Conservation (phyloP, 2,797 vertebrate genomes). For the Pseudochirops cupreus region DNA sequence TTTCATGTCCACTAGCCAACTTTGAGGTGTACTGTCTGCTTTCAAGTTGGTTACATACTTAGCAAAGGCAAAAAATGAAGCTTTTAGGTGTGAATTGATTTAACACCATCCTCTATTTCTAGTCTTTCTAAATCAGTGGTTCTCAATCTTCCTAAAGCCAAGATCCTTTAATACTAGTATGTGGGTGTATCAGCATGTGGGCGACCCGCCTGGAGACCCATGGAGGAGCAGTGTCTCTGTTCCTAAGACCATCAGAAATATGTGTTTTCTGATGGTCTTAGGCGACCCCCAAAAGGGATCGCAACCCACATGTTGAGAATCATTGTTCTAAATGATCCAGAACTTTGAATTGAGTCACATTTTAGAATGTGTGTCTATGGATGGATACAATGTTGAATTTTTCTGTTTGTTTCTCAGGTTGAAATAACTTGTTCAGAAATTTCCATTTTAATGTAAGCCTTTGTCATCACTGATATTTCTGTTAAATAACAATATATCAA, state of each 20-base stretch:
- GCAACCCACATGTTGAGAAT: too few species aligned
- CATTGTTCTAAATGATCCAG: slow-evolving; percentile 45
- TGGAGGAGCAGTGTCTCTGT: too few species aligned
- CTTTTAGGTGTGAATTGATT: slow-evolving; percentile 30
- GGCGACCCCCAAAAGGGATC: too few species aligned
- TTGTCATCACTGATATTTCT: neutral
- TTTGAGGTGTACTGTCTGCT: neutral
- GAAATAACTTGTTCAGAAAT: neutral
- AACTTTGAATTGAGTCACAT: slow-evolving; percentile 46
- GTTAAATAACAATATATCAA: neutral
- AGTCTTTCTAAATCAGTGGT: too few species aligned
- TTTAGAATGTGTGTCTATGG: neutral
- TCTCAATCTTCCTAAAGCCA: too few species aligned
- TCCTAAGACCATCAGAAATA: too few species aligned
- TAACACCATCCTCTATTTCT: slow-evolving; percentile 28
- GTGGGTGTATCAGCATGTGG: too few species aligned
- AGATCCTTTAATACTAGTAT: too few species aligned
- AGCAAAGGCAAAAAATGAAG: neutral
- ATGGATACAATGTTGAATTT: slow-evolving; percentile 31
- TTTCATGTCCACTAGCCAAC: slow-evolving; percentile 2
- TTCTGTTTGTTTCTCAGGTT: slow-evolving; percentile 46
- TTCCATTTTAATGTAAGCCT: slow-evolving; percentile 44
- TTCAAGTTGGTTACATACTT: slow-evolving; percentile 44
- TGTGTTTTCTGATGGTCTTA: too few species aligned
- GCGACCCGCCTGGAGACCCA: too few species aligned